phyloP scores from a whole-genome alignment of 2,888 invertebrate genomes.

The Fragum whitleyi region DNA sequence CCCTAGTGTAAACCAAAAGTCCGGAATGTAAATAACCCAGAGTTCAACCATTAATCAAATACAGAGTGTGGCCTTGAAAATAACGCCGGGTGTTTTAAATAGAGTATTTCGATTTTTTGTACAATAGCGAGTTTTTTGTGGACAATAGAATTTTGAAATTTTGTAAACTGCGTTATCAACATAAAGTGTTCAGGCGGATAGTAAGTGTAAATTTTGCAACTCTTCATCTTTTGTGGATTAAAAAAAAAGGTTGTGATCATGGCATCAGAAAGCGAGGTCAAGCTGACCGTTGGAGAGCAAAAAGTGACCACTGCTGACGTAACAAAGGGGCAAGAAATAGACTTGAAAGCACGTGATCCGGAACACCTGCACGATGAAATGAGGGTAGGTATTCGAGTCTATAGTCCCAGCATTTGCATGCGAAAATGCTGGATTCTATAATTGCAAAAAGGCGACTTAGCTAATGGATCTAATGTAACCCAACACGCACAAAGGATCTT shows the following conservation, averaged over 20 bases:
- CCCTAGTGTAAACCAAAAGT: neutral
- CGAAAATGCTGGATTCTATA: too few relatives aligned
- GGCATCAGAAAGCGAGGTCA: slow-evolving; percentile 48
- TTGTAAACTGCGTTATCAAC: too few relatives aligned
- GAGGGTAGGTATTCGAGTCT: slow-evolving; percentile 56
- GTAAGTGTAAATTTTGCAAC: too few relatives aligned
- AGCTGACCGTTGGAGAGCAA: slow-evolving; percentile 57
- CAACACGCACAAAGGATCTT: too few relatives aligned
- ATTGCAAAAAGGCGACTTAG: too few relatives aligned
- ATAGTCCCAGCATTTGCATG: too few relatives aligned
- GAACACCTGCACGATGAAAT: slow-evolving; percentile 66
- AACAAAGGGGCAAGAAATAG: slow-evolving; percentile 61
- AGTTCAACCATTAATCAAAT: slow-evolving; percentile 5
- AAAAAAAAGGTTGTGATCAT: neutral
- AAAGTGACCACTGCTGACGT: slow-evolving; percentile 59
- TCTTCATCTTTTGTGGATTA: too few relatives aligned
- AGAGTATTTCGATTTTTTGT: neutral
- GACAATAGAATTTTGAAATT: too few relatives aligned
- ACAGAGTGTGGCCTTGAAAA: slow-evolving; percentile 10
- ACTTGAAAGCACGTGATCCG: slow-evolving; percentile 67
- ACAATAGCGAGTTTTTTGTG: neutral
- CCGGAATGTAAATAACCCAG: slow-evolving; percentile 14
- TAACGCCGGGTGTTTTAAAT: neutral
- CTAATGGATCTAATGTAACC: too few relatives aligned
- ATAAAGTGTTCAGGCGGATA: too few relatives aligned